Conservation (phyloP, 37 sponge, comb jelly and placozoan genomes). For the Dysidea cf. avara region DNA sequence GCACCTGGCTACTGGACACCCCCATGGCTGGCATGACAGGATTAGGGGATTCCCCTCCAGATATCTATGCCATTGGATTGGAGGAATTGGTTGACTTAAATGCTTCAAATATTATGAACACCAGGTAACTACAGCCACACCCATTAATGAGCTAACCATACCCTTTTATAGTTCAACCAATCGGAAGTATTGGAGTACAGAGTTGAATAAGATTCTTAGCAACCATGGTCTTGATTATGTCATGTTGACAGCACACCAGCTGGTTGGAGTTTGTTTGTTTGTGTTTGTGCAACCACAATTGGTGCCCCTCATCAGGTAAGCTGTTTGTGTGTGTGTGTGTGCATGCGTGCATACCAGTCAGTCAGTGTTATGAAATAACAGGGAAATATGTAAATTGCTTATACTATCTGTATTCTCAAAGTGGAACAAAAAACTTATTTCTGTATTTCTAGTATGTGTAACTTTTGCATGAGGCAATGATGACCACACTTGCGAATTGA, state of each 20-base stretch:
- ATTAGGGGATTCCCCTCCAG: slow-evolving; percentile 42
- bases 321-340: not conserved
- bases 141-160: not conserved
- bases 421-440: too few species aligned
- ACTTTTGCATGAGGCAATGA: too few species aligned
- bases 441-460: too few species aligned
- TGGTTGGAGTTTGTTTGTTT: slow-evolving; percentile 96
- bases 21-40: slow-evolving; percentile 28
- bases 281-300: slow-evolving; percentile 86
- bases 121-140: slow-evolving; percentile 56
- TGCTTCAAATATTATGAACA: slow-evolving; percentile 87
- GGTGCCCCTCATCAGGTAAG: slow-evolving; percentile 82
- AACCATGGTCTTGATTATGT: slow-evolving; percentile 58
- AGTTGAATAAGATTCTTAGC: slow-evolving; percentile 84
- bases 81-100: slow-evolving; percentile 95
- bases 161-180: slow-evolving; percentile 73
- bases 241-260: slow-evolving; percentile 91
- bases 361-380: not conserved
- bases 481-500: too few species aligned
- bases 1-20: slow-evolving; percentile 91
- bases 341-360: not conserved
- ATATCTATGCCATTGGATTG: slow-evolving; percentile 91
- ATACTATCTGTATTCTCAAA: too few species aligned
- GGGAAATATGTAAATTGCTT: too few species aligned
- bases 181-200: slow-evolving; percentile 83